Base-by-base conservation (phyloP, 2,113 vertebrate species). In the Furnarius figulus region DNA sequence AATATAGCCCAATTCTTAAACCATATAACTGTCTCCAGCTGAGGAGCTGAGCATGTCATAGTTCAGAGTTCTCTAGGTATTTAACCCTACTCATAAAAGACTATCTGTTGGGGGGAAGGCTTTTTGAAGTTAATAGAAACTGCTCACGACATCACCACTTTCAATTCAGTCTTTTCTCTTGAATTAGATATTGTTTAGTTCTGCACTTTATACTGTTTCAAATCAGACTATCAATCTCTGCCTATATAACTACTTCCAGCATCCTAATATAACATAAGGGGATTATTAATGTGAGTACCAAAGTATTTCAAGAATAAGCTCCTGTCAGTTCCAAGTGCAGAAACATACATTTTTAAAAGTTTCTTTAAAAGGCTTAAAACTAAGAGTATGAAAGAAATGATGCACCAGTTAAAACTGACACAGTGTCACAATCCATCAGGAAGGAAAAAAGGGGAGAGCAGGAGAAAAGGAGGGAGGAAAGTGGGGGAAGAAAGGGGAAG, bases 401-500 rank as follows among this genome's bases (percentile, higher is more conserved):
- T 21, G 19, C 28, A 59, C 8, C 8, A 74, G 23, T 7, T 46
- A 72, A 70, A 22, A 31, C 18, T n/a, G 4, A 2, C 10, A 18
- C 3, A 33, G 10, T 40, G 28, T 22, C 28, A 67, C 12, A 50
- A 23, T 20, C 16, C 3, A 4, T 30, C 28, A 52, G 12, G 14
- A 68, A 46, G 11, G 6, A 59, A 4, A 55, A 47, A 47, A 55
- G 30, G 16, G 9, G 4, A 65, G 50, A 44, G 53, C 61, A 4
- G 10, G 9, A 50, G 22, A 35, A 63, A 39, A 13, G 4, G 1
- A 44, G 1, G 11, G 27, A 67, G 14, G 19, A 16, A 50, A 47
- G 14, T 8, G 46, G 15, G 2, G 3, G 2, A 24, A 1, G 7
- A 5, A 2, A 12, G 46, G 21, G 2, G 4, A 2, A 28, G 1